Conservation (phyloP, 2,113 vertebrate genomes). For the Psittacula cyanocephala region DNA sequence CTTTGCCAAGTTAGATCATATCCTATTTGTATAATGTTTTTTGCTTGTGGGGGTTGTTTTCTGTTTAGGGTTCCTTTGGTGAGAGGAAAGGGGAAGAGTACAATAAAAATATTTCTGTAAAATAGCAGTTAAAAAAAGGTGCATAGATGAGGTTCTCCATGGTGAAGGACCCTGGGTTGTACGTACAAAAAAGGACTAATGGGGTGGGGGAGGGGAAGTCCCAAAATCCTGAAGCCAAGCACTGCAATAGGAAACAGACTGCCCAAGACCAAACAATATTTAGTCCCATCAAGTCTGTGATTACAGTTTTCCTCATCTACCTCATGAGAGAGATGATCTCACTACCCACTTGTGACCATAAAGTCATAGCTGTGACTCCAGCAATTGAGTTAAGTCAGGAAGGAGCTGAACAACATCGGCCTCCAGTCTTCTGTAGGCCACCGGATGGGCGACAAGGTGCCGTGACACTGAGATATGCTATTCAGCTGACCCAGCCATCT, state of each 20-base stretch:
- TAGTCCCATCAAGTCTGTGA: constrained; percentile 11
- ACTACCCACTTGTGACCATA: constrained; percentile 22
- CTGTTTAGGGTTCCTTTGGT: background rate
- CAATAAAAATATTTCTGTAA: background rate
- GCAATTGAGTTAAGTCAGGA: background rate
- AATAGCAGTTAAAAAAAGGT: background rate
- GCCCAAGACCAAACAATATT: constrained; percentile 4
- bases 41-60: background rate
- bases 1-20: constrained; percentile 33
- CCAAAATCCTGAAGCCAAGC: background rate
- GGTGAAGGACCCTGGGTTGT: background rate
- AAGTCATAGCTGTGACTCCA: constrained; percentile 32
- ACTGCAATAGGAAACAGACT: background rate
- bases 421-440: background rate
- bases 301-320: constrained; percentile 19
- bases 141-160: background rate
- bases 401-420: background rate
- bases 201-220: background rate
- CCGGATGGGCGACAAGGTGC: background rate
- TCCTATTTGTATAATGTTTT: background rate
- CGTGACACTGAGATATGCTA: background rate
- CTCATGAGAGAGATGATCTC: constrained; percentile 48
- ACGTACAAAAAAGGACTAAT: background rate
- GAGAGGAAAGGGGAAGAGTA: background rate
- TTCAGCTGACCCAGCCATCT: background rate